These are phyloP conservation scores for Diogma glabrata DNA, from an alignment of 2,888 invertebrate genomes.

Conservation along the genomic window DNA sequence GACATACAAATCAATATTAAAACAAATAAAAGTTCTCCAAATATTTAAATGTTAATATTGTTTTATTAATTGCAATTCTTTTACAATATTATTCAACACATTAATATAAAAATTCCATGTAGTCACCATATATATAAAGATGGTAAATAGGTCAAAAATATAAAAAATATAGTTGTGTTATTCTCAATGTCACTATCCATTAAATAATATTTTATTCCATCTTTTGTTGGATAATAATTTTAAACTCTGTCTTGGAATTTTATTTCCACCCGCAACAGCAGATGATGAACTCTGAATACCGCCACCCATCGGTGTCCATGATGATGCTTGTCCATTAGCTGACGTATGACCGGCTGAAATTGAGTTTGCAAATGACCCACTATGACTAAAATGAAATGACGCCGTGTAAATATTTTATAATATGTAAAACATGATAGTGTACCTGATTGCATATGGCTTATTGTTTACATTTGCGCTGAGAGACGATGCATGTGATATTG, in stretches of 20 bases:
- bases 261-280: background rate
- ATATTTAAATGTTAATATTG: no score
- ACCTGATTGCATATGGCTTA: constrained; percentile 8
- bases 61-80: no score
- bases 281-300: background rate
- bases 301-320: background rate
- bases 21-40: no score
- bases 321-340: background rate
- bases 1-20: no score
- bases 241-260: no score
- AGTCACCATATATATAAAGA: no score
- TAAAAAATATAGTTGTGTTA: no score
- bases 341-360: background rate
- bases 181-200: no score
- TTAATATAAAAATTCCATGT: no score
- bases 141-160: no score
- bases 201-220: constrained; percentile 7
- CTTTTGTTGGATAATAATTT: no score
- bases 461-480: background rate
- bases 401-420: background rate
- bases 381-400: constrained; percentile 1
- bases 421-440: background rate
- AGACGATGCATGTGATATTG: constrained; percentile 6
- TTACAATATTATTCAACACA: no score
- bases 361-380: constrained; percentile 8